Percentiles rank a stretch among this genome's conserved stretches.
Evolutionary conservation across 2,888 invertebrate species (phyloP).

Genomic region (Eupsilia transversa): DNA sequence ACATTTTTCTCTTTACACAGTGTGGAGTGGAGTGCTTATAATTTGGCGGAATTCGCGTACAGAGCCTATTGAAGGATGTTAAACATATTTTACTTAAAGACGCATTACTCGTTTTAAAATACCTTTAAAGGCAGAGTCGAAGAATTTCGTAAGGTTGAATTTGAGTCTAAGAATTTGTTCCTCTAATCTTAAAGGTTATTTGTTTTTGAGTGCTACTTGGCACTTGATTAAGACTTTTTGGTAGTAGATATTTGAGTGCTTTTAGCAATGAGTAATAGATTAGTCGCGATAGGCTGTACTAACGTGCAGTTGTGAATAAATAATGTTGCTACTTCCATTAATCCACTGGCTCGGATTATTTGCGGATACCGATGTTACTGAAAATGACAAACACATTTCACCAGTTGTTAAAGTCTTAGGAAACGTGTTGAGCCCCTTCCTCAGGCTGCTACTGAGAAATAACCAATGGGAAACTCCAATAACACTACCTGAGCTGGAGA

Average conservation of each 20-base stretch:
- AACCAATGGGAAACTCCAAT: neutral
- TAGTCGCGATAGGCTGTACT: neutral
- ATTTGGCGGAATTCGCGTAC: constrained; percentile 59
- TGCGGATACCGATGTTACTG: neutral
- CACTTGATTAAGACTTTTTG: constrained; percentile 43
- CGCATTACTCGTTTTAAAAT: constrained; percentile 39
- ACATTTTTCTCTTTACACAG: constrained; percentile 64
- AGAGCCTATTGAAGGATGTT: constrained; percentile 31
- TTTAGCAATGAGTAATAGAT: constrained; percentile 23
- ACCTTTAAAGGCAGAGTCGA: constrained; percentile 7
- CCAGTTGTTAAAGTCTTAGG: no score
- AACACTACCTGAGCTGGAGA: neutral
- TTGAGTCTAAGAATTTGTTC: constrained; percentile 16
- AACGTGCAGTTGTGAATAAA: constrained; percentile 32
- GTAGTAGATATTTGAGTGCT: constrained; percentile 27
- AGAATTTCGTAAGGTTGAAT: constrained; percentile 7
- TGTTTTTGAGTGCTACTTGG: constrained; percentile 15
- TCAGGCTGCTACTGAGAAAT: neutral
- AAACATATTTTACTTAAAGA: constrained; percentile 35
- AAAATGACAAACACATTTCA: neutral
- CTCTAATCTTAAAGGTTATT: constrained; percentile 12
- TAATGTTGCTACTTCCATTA: constrained; percentile 29
- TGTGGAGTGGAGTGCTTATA: constrained; percentile 69
- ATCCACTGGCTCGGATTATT: constrained; percentile 18
- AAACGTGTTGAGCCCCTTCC: neutral